Base-by-base conservation (phyloP, 2,113 vertebrate species). In the Catharus bicknelli region DNA sequence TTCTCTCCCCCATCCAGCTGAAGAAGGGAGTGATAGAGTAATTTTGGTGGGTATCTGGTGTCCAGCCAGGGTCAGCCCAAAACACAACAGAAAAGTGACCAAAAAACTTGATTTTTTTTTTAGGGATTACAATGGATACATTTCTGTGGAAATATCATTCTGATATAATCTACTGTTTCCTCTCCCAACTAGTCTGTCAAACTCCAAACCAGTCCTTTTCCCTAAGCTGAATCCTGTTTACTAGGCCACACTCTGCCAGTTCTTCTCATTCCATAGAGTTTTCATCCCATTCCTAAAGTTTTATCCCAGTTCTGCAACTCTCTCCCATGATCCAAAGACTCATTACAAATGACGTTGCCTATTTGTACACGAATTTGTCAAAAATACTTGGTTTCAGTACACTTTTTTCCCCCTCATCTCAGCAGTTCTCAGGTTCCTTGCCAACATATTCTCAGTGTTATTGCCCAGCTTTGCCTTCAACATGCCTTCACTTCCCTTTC, bases 91-190 rank as follows among this genome's bases (percentile, higher is more conserved):
- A 47, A 75, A 21, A 93, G 23, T 0, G 1, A 45, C 16, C 13
- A 69, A 64, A 75, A 20, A 1, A 0, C 2, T 40, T 2, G 1
- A 23, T 68, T 48, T 6, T 7, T 36, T 9, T 50, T 80, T 82
- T 13, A 78, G 34, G 12, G 26, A 42, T 59, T 67, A 55, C n/a
- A 74, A 32, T 16, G 12, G 30, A 47, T 22, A 17, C 25, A 84
- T 13, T 62, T 59, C 25, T 40, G 21, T 48, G 34, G 59, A 69
- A 77, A 74, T 2, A 12, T 19, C 30, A 38, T 42, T 74, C 66
- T 47, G 16, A 62, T 62, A 55, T 54, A 81, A 53, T 4, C 43
- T 75, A 21, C 30, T 5, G 2, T 23, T 22, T 78, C 29, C 27
- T 67, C 59, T 83, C 61, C 38, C 45, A 57, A 0, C 3, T 29